phyloP scores from a whole-genome alignment of 1,140 invertebrate species.

The Sitobion miscanthi region DNA sequence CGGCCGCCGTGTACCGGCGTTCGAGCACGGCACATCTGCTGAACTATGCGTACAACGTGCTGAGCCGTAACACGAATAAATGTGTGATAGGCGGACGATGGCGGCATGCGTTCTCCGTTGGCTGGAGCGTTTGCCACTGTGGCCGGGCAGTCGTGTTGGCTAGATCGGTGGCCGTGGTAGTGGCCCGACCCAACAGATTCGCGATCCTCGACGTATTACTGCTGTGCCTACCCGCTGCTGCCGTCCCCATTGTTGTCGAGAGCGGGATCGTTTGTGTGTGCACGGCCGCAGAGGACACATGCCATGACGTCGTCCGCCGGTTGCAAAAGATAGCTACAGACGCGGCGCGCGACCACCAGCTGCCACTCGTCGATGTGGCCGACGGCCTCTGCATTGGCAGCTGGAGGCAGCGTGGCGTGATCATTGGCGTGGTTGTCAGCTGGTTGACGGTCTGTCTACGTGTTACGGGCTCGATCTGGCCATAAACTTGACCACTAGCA shows the following conservation, averaged over 20 bases:
- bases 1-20: not conserved
- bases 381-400: not conserved
- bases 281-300: not conserved
- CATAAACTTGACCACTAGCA: not conserved
- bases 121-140: not conserved
- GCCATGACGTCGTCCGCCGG: not conserved
- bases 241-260: not conserved
- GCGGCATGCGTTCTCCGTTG: not conserved
- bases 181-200: not conserved
- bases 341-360: not conserved
- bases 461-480: slow-evolving; percentile 32
- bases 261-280: not conserved
- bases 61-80: not conserved
- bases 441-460: not conserved
- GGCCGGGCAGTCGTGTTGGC: not conserved
- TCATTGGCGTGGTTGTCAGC: not conserved
- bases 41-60: not conserved
- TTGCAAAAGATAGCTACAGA: not conserved
- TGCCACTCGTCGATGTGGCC: not conserved
- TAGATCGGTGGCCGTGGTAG: not conserved
- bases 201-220: not conserved
- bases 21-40: not conserved
- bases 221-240: not conserved
- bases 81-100: not conserved
- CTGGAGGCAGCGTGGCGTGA: slow-evolving; percentile 4